These are phyloP conservation scores for Pangasius djambal DNA, from an alignment of 2,797 vertebrate genomes.

Conservation along the genomic window DNA sequence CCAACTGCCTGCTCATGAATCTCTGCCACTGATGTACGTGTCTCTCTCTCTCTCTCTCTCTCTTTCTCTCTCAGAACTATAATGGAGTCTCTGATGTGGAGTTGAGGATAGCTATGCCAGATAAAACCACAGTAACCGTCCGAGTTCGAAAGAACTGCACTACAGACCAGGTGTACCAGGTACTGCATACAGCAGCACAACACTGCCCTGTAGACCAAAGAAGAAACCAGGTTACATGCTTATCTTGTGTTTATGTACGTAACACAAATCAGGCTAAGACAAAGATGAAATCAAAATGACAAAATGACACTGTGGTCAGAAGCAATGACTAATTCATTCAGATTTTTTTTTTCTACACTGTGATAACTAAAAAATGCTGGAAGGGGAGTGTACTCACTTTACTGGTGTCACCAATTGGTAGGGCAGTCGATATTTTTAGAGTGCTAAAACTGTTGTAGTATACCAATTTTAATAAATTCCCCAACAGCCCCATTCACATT, in stretches of 20 bases:
- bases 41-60: background rate
- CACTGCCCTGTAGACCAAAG: background rate
- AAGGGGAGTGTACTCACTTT: background rate
- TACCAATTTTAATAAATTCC: background rate
- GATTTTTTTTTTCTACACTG: background rate
- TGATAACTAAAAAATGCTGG: background rate
- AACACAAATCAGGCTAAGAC: background rate
- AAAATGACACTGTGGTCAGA: background rate
- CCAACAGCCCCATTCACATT: background rate
- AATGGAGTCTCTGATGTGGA: constrained; percentile 95
- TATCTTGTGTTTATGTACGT: background rate
- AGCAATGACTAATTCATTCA: background rate
- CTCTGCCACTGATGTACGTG: background rate
- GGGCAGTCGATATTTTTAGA: background rate
- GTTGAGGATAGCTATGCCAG: constrained; percentile 90
- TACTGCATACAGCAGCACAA: constrained; percentile 59
- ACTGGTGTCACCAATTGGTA: background rate
- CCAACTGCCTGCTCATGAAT: background rate
- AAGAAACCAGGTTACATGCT: background rate
- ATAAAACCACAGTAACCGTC: constrained; percentile 86
- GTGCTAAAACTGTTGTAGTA: background rate
- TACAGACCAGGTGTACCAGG: constrained; percentile 97
- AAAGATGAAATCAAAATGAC: background rate
- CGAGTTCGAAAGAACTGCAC: constrained; percentile 95
- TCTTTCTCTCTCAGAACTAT: constrained; percentile 80